These are phyloP conservation scores for Volucella bombylans DNA, from an alignment of 2,888 invertebrate species.

Conservation along the genomic window DNA sequence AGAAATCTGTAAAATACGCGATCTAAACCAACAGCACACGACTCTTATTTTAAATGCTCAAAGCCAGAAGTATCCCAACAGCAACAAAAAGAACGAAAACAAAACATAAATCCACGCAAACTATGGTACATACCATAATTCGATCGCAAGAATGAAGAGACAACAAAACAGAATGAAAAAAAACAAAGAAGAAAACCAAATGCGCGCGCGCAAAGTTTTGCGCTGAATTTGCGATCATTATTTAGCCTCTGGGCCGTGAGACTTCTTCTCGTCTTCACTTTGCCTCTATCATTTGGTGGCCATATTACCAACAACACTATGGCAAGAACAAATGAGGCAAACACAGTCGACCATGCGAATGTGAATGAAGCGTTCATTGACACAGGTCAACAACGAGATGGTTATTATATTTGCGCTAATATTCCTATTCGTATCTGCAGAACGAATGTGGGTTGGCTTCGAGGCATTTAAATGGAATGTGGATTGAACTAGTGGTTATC, in stretches of 20 bases:
- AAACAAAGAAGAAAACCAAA: background rate
- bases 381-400: constrained; percentile 3
- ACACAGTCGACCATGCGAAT: background rate
- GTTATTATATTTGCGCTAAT: too few species aligned
- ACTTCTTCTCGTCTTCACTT: background rate
- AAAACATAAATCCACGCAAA: too few species aligned
- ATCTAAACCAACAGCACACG: too few species aligned
- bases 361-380: background rate
- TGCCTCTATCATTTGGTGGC: background rate
- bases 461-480: too few species aligned
- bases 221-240: background rate
- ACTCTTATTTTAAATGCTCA: too few species aligned
- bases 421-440: too few species aligned
- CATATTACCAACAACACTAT: background rate
- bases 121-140: too few species aligned
- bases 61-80: background rate
- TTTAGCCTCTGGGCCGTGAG: background rate
- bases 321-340: background rate
- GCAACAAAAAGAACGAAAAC: background rate
- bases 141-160: background rate
- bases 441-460: too few species aligned
- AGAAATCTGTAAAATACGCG: background rate
- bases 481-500: too few species aligned
- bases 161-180: background rate
- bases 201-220: background rate